A percentile compares a stretch with the other conserved stretches of the same genome.
phyloP scores from a whole-genome alignment of 2,888 invertebrate genomes.

The Cyclophora punctaria region DNA sequence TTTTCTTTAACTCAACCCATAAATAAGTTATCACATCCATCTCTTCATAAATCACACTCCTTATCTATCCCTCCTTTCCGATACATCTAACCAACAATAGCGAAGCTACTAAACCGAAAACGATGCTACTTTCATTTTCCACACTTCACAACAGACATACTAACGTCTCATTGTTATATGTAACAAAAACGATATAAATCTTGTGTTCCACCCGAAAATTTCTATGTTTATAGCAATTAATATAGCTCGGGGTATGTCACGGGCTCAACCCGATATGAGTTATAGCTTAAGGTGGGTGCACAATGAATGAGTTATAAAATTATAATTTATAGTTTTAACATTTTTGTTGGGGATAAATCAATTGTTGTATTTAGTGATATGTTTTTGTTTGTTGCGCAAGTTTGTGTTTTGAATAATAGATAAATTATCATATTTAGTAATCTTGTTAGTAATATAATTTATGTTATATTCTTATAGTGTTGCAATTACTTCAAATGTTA shows the following conservation, averaged over 20 bases:
- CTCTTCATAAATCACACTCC: no score
- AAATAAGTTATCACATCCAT: constrained; percentile 4
- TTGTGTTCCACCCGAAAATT: constrained; percentile 34
- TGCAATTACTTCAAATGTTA: no score
- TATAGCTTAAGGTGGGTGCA: constrained; percentile 23
- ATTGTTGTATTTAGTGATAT: no score
- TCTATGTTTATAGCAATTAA: constrained; percentile 47
- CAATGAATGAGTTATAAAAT: constrained; percentile 6
- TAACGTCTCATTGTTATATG: constrained; percentile 24
- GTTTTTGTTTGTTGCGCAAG: no score
- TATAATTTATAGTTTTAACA: neutral
- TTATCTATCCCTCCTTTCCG: constrained; percentile 1
- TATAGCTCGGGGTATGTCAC: constrained; percentile 34
- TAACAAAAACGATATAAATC: constrained; percentile 42
- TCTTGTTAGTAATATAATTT: no score
- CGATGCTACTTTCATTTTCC: constrained; percentile 14
- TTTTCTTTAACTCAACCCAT: no score
- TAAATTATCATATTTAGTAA: no score
- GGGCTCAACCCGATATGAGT: constrained; percentile 32
- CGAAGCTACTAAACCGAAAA: constrained; percentile 5
- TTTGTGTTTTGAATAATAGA: no score
- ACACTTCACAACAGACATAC: constrained; percentile 5
- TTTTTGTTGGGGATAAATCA: neutral
- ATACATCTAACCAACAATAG: constrained; percentile 11
- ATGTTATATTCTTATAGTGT: no score